Base-by-base conservation (phyloP, 2,888 invertebrate species). In the Caenorhabditis doughertyi region DNA sequence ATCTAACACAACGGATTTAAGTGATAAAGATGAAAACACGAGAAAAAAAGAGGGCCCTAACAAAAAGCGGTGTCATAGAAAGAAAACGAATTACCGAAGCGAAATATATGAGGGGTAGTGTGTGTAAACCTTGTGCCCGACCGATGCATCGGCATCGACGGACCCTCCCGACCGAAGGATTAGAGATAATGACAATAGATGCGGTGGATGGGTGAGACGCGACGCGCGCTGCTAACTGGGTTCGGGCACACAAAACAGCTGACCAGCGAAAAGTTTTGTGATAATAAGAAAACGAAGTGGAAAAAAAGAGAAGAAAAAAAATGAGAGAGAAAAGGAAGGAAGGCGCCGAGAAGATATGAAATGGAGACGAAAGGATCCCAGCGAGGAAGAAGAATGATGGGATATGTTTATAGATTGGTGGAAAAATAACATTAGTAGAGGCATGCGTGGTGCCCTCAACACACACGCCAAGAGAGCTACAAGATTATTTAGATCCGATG, bases 331-430 rank as follows among this genome's bases (percentile, higher is more conserved):
- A 44, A 25, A 29, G 11, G 65, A 53, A 42, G 23, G 65, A 55
- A 49, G 49, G 49, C 35, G 56, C 55, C 42, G 53, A 65, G 23
- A 55, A 35, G 47, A 65, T 25, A 65, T 42, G 49, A 65, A 55
- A 55, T 53, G 27, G 55, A 55, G 8, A 42, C 27, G 29, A 53
- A 27, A 42, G 29, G 67, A 67, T 67, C 74, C 67, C 32, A 58
- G 62, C 21, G 65, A 53, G 42, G 49, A 76, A 68, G 49, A 76
- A 68, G 58, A 76, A 76, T 76, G 76, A 76, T 76, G 76, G 68
- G 76, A 76, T 76, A 76, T 76, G 76, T 76, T 76, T 76, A 76
- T 76, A 76, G 68, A 76, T 76, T 76, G 76, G 76, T 76, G 76
- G 58, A 76, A 76, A 76, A 76, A 76, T 76, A 76, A 76, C 76